Evolutionary conservation across 2,797 vertebrate genomes (phyloP).

Genomic region (Clarias platycephalus): DNA sequence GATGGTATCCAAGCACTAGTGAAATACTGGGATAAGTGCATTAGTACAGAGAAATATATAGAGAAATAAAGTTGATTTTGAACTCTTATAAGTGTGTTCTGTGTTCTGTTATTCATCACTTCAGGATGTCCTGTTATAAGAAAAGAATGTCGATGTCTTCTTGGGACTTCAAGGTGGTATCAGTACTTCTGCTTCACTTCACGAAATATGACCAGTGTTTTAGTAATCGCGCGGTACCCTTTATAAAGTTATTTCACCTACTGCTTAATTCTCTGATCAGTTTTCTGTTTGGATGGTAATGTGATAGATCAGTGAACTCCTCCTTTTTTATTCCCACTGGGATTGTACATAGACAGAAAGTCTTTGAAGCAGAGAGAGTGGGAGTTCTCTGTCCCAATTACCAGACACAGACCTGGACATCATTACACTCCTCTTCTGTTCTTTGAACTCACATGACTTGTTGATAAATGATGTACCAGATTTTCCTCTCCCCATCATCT

Average conservation of each 20-base stretch:
- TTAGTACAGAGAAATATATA: too few relatives aligned
- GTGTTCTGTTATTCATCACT: too few relatives aligned
- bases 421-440: background rate
- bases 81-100: too few relatives aligned
- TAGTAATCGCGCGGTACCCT: background rate
- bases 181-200: background rate
- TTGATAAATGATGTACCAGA: background rate
- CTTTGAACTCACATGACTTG: background rate
- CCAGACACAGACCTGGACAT: background rate
- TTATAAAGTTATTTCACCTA: background rate
- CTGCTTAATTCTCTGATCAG: background rate
- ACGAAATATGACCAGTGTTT: background rate
- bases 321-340: background rate
- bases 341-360: background rate
- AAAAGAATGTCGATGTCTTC: too few relatives aligned
- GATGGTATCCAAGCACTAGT: too few relatives aligned
- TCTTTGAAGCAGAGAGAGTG: background rate
- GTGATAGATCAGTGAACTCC: background rate
- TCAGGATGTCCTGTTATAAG: too few relatives aligned
- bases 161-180: background rate
- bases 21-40: too few relatives aligned
- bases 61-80: too few relatives aligned
- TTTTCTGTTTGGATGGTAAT: background rate
- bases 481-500: background rate
- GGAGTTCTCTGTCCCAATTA: background rate